Evolutionary conservation across 2,797 vertebrate genomes (phyloP), one percentile per base, ranked within the genome.

Genomic region (Zenarchopterus dispar): DNA sequence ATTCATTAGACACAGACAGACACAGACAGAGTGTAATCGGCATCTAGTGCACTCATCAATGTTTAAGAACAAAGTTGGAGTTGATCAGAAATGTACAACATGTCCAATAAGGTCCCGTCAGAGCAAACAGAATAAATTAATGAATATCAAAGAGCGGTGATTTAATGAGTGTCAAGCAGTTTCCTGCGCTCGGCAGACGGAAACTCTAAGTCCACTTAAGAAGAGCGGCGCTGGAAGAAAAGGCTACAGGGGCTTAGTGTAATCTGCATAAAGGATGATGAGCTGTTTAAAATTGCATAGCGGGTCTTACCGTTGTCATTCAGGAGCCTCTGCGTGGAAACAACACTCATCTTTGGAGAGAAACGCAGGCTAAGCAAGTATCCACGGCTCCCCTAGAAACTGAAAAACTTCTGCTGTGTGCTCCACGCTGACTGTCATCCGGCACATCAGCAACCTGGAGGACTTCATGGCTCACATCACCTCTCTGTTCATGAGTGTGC

Each of bases 281-380:
- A 69, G 73, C 78, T 81, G 70, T 87, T 90, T 89, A 87, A 88
- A 87, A 81, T 84, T 84, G 77, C 77, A 89, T 87, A 44, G 75
- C 68, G 52, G 70, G 69, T 74, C 80, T 80, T 89, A 89, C 88
- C 86, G 76, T 82, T 86, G 80, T 81, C 81, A 78, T 62, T 70
- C 71, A 48, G 50, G 64, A 51, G 66, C 50, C 26, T 67, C 57
- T 57, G 72, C 39, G 49, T 26, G 11, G 81, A 66, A 76, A 67
- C 48, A 56, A 62, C 31, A 48, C 59, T 87, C 80, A 79, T 77
- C 48, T 49, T 62, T 65, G 63, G 48, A 33, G 33, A 52, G 45
- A 72, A 80, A 70, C 15, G 57, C 67, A 66, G 54, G 63, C 36
- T 47, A 43, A 65, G 73, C 22, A 47, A 59, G 17, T 51, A 59